Conservation (phyloP, 2,888 invertebrate genomes). For the Acronicta aceris region DNA sequence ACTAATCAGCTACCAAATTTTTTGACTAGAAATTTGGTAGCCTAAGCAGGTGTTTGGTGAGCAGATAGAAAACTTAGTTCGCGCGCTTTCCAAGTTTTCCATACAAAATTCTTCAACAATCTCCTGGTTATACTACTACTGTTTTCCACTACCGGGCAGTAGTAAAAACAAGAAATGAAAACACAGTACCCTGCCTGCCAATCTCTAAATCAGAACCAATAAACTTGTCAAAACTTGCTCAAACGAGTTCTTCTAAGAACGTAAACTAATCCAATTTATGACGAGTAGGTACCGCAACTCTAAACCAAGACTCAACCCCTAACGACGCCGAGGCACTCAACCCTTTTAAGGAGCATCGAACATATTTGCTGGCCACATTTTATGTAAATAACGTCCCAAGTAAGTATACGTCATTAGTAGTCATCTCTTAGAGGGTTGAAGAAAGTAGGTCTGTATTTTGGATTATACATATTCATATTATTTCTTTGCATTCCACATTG, state of each 20-base stretch:
- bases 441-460: too few species aligned
- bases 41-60: too few species aligned
- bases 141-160: too few species aligned
- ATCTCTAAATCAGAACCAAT: slow-evolving; percentile 27
- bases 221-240: slow-evolving; percentile 39
- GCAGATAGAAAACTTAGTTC: too few species aligned
- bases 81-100: too few species aligned
- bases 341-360: slow-evolving; percentile 35
- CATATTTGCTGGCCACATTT: slow-evolving; percentile 23
- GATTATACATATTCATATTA: too few species aligned
- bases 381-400: slow-evolving; percentile 29
- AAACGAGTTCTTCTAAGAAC: slow-evolving; percentile 40
- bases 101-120: too few species aligned
- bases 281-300: slow-evolving; percentile 20
- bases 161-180: slow-evolving; percentile 5
- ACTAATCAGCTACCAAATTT: too few species aligned
- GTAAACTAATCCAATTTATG: slow-evolving; percentile 45
- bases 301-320: slow-evolving; percentile 14
- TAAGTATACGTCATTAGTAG: slow-evolving; percentile 18
- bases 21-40: too few species aligned
- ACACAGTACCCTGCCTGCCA: slow-evolving; percentile 13
- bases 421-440: not conserved
- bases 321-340: slow-evolving; percentile 15
- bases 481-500: too few species aligned
- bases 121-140: too few species aligned